Evolutionary conservation across 2,888 invertebrate species (phyloP), one percentile per base, ranked within the genome.

Genomic region (Dryobota labecula): DNA sequence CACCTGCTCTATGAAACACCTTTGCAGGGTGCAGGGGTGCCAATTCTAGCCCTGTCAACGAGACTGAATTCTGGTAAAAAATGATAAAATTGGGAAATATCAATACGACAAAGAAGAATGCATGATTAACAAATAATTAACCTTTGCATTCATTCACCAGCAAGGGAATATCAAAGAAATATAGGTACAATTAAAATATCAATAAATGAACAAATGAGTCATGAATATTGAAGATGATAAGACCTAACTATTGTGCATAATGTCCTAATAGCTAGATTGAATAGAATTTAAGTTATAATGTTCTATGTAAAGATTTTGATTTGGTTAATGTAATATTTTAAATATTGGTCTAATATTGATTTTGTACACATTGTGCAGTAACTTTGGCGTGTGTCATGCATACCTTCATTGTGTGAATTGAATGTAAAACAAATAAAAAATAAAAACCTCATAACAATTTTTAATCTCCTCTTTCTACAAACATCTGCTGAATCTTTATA

Each of bases 201-300:
- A 70, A 70, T 51, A 38, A 58, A 49, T 70, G 2, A 47, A 54
- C 36, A 38, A 58, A 60, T 18, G 24, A 33, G 8, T 38, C 56
- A 45, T 45, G 49, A 62, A 53, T 38, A 36, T 58, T 43, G 36
- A 68, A 43, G 24, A 56, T 51, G 38, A 73, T 62, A 20, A 49
- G 27, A 30, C 38, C 24, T n/a, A 51, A 65, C 27, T 43, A 30
- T 51, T 57, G 15, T 49, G 30, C 20, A 68, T 11, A 24, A 51
- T 38, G 6, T 33, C 6, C 71, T 24, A 58, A 33, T 1, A 30
- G 30, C 24, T 33, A 43, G 20, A 24, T 38, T 24, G 0, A 63
- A 47, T 24, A n/a, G 13, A 67, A 36, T 43, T 15, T 41, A 64
- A 45, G 2, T 36, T 20, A 45, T 24, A 20, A 15, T n/a, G 8